Conservation (phyloP, 2,888 invertebrate species). For the Pocota personata region DNA sequence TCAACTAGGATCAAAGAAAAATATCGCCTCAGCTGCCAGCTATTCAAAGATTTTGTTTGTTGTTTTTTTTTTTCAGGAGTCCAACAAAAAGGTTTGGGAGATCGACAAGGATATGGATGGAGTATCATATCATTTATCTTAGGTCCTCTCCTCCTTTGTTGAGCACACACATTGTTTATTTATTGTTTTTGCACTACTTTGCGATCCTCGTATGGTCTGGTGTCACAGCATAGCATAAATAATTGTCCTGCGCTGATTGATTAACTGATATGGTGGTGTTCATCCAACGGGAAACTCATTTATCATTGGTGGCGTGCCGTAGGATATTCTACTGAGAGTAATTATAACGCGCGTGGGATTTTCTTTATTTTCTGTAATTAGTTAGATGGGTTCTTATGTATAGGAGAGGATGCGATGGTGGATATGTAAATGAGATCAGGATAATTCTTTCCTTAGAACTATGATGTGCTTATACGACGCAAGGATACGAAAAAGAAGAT, state of each 20-base stretch:
- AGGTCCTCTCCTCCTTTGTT: not conserved
- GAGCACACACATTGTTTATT: constrained; percentile 19
- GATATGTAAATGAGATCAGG: not conserved
- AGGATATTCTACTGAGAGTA: constrained; percentile 8
- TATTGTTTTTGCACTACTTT: constrained; percentile 41
- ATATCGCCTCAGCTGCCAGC: constrained; percentile 52
- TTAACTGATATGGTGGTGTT: constrained; percentile 36
- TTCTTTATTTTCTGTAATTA: constrained; percentile 8
- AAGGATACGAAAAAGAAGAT: no score
- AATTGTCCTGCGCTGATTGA: constrained; percentile 54
- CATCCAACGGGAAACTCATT: constrained; percentile 21
- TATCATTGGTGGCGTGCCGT: constrained; percentile 17
- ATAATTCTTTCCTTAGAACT: not conserved
- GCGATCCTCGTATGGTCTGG: constrained; percentile 29
- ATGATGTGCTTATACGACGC: no score
- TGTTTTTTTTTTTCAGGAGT: constrained; percentile 13
- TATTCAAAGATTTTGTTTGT: not conserved
- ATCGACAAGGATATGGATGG: not conserved
- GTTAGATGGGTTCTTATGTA: not conserved
- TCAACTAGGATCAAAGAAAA: constrained; percentile 58
- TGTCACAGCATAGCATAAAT: constrained; percentile 54
- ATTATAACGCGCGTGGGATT: constrained; percentile 17
- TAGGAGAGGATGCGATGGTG: not conserved
- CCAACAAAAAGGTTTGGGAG: constrained; percentile 2
- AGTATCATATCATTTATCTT: constrained; percentile 39